Base-by-base conservation (phyloP, 2,797 vertebrate species). In the Enteromius thamalakanensis region DNA sequence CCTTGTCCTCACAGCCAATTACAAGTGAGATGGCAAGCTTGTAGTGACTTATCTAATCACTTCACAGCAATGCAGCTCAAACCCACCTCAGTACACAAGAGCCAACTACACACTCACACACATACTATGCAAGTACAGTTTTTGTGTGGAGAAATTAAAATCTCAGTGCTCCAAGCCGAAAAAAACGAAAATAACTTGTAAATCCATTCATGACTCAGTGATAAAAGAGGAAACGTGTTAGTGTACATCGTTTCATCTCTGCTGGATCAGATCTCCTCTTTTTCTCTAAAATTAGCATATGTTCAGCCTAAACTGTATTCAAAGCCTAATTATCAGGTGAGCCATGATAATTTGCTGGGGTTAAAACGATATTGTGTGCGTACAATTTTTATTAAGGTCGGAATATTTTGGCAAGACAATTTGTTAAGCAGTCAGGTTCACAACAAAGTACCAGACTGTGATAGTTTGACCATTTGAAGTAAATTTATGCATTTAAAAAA, bases 1-100 rank as follows among this genome's bases (percentile, higher is more conserved):
- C 32, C 80, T 82, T 82, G 72, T 87, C 86, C 80, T 68, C 64
- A 79, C 37, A 85, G 81, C 74, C 74, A 86, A 84, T 88, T 86
- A 78, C 83, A 84, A 79, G 62, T 34, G 80, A 83, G 83, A 83
- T 60, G 62, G 37, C 83, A 72, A 85, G 83, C 86, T 84, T 76
- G 72, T 70, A 70, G 26, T 81, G 84, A 81, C 81, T 67, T 86
- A 79, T 71, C 17, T 29, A 87, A 87, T 87, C 84, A 83, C 55
- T 34, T 80, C 79, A 76, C 47, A 86, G 67, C 76, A 76, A 77
- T 49, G 47, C 64, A 45, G 45, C 62, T 87, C 83, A 68, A 81
- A 67, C 47, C 79, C 62, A 51, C 74, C 87, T 83, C 64, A 64
- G 37, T 58, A 34, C 70, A 76, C 71, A 37, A 81, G 29, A 80